Evolutionary conservation across 2,797 vertebrate species (phyloP), one percentile per base, ranked within the genome.

Genomic region (Trachops cirrhosus): DNA sequence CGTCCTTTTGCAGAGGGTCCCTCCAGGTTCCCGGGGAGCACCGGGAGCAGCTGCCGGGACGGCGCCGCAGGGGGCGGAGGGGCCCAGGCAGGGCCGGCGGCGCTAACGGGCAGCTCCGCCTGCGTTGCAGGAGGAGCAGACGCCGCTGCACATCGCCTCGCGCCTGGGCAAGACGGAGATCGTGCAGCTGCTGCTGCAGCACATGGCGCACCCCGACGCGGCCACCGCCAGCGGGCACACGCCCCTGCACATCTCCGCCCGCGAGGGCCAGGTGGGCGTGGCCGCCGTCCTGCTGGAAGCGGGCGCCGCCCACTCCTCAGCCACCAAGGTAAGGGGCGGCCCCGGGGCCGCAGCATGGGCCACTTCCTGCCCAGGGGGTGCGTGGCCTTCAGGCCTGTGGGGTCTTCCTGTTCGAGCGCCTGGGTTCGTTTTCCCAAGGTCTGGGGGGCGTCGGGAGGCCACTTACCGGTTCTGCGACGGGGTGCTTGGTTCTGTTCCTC

Each of bases 121-220:
- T 98, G 98, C 98, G 97, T 98, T 98, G 98, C 98, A 99, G 99
- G 99, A 99, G 98, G 99, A 99, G 96, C 99, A 99, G 99, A 99
- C 99, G 1, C 99, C 99, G 0, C 98, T 99, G 86, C 99, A 99
- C 98, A 99, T 99, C 21, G 99, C 99, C 2, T 99, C 99, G 39
- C 99, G 99, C 77, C 98, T 99, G 98, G 99, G 99, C 9, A 99
- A 99, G 98, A 99, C 99, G 0, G 99, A 99, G 98, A 99, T 99
- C 0, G 99, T 99, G 64, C 99, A 99, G 96, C 98, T 99, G 79
- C 98, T 99, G 75, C 98, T 99, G 12, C 99, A 99, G 94, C 99
- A 99, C 96, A 99, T 99, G 99, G 99, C 99, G 15, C 99, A 99
- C 73, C 99, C 99, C 0, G 99, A 99, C 5, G 99, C 99, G 0